Conservation (phyloP, 2,888 invertebrate genomes). For the Julus scanicus region DNA sequence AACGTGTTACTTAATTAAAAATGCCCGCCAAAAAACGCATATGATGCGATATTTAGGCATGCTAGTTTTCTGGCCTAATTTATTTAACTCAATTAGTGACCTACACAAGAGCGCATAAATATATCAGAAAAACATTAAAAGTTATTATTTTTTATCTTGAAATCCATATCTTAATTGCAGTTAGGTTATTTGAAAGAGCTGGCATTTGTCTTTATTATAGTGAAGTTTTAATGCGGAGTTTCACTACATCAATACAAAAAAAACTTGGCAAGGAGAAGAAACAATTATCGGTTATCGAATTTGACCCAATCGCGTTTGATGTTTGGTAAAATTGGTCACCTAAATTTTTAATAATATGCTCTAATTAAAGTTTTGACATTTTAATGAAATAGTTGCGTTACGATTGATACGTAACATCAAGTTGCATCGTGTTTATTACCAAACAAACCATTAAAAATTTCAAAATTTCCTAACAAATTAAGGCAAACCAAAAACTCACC, state of each 20-base stretch:
- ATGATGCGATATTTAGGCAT: constrained; percentile 30
- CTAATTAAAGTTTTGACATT: no score
- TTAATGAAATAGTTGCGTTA: no score
- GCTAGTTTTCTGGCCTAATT: not conserved
- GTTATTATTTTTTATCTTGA: constrained; percentile 8
- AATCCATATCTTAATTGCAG: constrained; percentile 29
- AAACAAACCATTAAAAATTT: no score
- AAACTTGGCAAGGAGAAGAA: not conserved
- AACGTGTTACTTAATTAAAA: constrained; percentile 40
- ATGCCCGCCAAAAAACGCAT: not conserved
- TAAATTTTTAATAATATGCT: not conserved
- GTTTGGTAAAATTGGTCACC: not conserved
- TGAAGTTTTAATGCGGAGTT: not conserved
- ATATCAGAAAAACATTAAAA: constrained; percentile 30
- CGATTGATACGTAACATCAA: no score
- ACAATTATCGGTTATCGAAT: not conserved
- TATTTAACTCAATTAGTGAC: constrained; percentile 45
- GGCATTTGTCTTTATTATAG: not conserved
- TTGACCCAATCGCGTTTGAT: not conserved
- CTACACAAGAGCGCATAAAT: constrained; percentile 12
- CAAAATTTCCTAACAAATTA: no score
- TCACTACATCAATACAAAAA: not conserved
- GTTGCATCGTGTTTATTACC: no score
- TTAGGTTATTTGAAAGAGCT: not conserved
- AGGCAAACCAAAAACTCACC: no score